A percentile compares a stretch with the other conserved stretches of the same genome.
Conservation (phyloP, 2,888 invertebrate species). For the Lottia gigantea region DNA sequence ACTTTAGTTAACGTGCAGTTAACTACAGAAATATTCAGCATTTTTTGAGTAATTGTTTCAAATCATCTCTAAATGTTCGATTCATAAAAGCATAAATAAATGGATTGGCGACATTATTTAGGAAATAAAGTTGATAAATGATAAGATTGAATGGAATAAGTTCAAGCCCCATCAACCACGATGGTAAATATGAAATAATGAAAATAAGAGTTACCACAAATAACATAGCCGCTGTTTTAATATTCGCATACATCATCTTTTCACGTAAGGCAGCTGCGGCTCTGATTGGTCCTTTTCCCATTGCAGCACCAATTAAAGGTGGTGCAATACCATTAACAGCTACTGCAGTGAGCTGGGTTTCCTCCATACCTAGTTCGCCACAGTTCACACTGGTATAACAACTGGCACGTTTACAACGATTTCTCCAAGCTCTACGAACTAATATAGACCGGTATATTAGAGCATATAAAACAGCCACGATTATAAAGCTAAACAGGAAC, state of each 20-base stretch:
- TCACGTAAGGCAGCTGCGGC: constrained; percentile 44
- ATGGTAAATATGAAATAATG: constrained; percentile 65
- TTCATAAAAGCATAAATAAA: constrained; percentile 68
- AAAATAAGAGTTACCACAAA: constrained; percentile 67
- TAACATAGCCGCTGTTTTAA: constrained; percentile 66
- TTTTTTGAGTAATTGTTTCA: constrained; percentile 31
- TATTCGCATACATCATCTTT: constrained; percentile 55
- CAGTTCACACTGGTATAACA: constrained; percentile 40
- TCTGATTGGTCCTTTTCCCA: constrained; percentile 22
- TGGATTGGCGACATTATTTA: constrained; percentile 67
- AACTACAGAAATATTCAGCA: background rate
- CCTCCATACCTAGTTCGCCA: constrained; percentile 25
- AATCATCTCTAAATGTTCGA: constrained; percentile 61
- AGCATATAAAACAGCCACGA: constrained; percentile 58
- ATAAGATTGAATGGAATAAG: constrained; percentile 51
- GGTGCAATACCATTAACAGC: constrained; percentile 20
- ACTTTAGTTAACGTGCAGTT: no score
- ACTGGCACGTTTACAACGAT: constrained; percentile 51
- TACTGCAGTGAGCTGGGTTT: constrained; percentile 35
- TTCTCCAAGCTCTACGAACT: constrained; percentile 43
- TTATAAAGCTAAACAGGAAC: constrained; percentile 54
- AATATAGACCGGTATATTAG: constrained; percentile 51
- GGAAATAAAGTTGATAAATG: constrained; percentile 66
- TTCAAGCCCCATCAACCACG: constrained; percentile 60
- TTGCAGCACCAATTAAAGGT: constrained; percentile 16